Evolutionary conservation across 2,888 invertebrate genomes (phyloP), one percentile per base, ranked within the genome.

Genomic region (Catocala fraxini): DNA sequence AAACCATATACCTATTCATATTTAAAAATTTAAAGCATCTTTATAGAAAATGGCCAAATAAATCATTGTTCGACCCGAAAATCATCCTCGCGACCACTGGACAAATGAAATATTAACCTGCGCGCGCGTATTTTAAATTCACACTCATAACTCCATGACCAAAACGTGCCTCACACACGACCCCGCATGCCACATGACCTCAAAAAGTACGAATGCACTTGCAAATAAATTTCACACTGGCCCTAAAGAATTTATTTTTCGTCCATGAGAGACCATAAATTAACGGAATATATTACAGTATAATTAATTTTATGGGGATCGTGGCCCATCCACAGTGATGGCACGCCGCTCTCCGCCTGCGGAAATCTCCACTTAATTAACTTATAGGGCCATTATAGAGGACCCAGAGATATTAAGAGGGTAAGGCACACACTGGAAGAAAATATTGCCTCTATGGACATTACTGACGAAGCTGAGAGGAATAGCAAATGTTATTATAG

Each of bases 331-430:
- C 47, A 71, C 67, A 67, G 49, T 71, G 74, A 45, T 59, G 53
- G 63, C 57, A 56, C 48, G 56, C n/a, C 56, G 53, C 63, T 55
- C 64, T 52, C 54, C 57, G 62, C 63, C 63, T 59, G 47, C 73
- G 85, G 86, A 87, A 86, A 83, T 86, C 77, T 81, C 78, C 71
- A 79, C 81, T 85, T 87, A 88, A 88, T 88, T 86, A 88, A 88
- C 71, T 87, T 87, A 88, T 86, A 83, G 84, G 77, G 60, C 81
- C 73, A 85, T 85, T 86, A 84, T 81, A 74, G 73, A 76, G 58
- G 73, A 58, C 64, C 79, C 75, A 70, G 77, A 73, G 70, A 76
- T 79, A 77, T 72, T 66, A 65, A 66, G 70, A 60, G 65, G 51
- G 63, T 49, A 39, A 25, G 25, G 51, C 60, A 59, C 54, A 66